Percentiles rank a stretch among this genome's conserved stretches.
Evolutionary conservation across 2,797 vertebrate genomes (phyloP).

Genomic region (Pelobates cultripes): DNA sequence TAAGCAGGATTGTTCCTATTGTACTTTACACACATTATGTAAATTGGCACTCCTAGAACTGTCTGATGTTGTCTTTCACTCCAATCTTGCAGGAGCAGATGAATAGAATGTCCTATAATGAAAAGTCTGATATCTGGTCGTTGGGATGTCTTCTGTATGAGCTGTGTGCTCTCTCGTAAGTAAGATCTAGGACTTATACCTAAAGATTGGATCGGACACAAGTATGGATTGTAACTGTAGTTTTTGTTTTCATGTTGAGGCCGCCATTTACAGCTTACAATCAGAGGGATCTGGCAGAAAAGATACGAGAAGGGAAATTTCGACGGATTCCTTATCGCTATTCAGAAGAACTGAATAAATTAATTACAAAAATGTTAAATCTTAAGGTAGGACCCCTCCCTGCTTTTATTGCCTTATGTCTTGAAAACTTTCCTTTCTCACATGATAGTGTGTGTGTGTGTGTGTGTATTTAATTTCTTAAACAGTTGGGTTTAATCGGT

Average conservation of each 20-base stretch:
- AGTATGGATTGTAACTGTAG: too few relatives aligned
- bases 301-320: constrained; percentile 91
- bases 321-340: constrained; percentile 90
- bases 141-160: constrained; percentile 95
- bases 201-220: background rate
- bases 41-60: too few relatives aligned
- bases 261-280: constrained; percentile 93
- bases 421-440: too few relatives aligned
- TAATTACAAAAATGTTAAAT: constrained; percentile 89
- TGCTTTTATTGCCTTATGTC: too few relatives aligned
- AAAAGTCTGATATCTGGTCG: constrained; percentile 98
- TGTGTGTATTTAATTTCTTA: too few relatives aligned
- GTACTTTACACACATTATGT: too few relatives aligned
- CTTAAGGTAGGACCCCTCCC: constrained; percentile 79
- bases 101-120: constrained; percentile 91
- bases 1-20: too few relatives aligned
- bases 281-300: constrained; percentile 89
- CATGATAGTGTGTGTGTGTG: too few relatives aligned
- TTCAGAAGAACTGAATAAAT: constrained; percentile 84
- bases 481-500: too few relatives aligned
- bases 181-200: constrained; percentile 55
- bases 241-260: constrained; percentile 61
- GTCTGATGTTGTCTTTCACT: background rate
- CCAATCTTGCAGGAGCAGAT: constrained; percentile 84
- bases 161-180: constrained; percentile 93